Percentiles rank a stretch among this genome's conserved stretches.
Evolutionary conservation across 2,888 invertebrate genomes (phyloP).

Genomic region (Callosobruchus maculatus): DNA sequence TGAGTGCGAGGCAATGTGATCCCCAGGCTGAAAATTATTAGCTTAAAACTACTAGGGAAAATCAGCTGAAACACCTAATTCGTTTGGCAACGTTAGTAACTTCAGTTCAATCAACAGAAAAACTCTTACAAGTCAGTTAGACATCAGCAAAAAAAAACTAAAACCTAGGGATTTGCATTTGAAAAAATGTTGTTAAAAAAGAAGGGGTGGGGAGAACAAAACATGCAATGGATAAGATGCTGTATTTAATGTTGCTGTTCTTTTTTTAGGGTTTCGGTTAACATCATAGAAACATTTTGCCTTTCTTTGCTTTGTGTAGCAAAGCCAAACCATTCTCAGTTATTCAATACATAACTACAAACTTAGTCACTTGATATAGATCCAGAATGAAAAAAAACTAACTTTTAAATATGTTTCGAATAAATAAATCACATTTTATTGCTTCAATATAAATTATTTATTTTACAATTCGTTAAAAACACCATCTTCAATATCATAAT

Average conservation of each 20-base stretch:
- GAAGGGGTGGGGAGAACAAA: constrained; percentile 10
- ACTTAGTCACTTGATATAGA: too few relatives aligned
- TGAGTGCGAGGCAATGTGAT: constrained; percentile 34
- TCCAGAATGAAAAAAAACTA: too few relatives aligned
- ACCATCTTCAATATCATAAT: too few relatives aligned
- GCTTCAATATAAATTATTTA: too few relatives aligned
- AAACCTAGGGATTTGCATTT: constrained; percentile 4
- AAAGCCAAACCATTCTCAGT: too few relatives aligned
- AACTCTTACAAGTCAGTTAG: constrained; percentile 4
- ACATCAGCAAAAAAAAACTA: constrained; percentile 3
- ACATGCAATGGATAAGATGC: constrained; percentile 32
- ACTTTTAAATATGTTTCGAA: too few relatives aligned
- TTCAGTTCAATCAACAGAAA: not conserved
- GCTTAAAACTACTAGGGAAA: constrained; percentile 7
- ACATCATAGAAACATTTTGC: not conserved
- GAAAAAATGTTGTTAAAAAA: constrained; percentile 11
- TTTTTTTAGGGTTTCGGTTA: not conserved
- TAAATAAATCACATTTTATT: too few relatives aligned
- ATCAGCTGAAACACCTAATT: constrained; percentile 19
- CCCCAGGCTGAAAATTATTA: constrained; percentile 36
- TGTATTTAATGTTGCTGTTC: constrained; percentile 23
- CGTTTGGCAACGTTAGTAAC: constrained; percentile 12
- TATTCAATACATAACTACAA: too few relatives aligned
- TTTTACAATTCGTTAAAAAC: too few relatives aligned
- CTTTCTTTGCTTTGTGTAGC: too few relatives aligned